Evolutionary conservation across 2,113 vertebrate species (phyloP).

Genomic region (Odocoileus virginianus): DNA sequence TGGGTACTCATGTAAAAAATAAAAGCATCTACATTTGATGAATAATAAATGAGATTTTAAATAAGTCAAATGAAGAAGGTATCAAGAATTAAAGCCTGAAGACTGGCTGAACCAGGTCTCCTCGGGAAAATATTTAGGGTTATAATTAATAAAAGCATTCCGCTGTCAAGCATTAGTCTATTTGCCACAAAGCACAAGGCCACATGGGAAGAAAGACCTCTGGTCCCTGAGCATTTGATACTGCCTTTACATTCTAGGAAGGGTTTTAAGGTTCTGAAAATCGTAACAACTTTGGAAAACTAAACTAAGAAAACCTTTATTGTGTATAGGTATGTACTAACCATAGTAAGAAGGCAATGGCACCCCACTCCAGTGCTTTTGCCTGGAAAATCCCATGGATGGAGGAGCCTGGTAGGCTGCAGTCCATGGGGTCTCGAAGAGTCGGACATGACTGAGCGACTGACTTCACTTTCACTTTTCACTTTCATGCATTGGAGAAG

Average conservation of each 20-base stretch:
- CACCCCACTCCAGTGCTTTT: no score
- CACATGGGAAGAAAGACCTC: not conserved
- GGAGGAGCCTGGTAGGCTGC: no score
- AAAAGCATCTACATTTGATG: not conserved
- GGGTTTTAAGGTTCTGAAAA: not conserved
- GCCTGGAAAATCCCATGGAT: no score
- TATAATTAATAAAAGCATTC: not conserved
- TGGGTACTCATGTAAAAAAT: not conserved
- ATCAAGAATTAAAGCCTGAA: not conserved
- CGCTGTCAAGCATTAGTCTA: not conserved
- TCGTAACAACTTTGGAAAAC: not conserved
- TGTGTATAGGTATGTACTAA: not conserved
- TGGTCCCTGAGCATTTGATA: not conserved
- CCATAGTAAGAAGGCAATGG: not conserved
- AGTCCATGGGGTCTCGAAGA: no score
- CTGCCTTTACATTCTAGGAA: not conserved
- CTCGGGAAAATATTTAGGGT: not conserved
- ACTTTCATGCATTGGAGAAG: no score
- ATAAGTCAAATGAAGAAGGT: not conserved
- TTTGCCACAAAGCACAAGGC: not conserved
- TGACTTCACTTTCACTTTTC: no score
- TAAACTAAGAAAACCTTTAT: not conserved
- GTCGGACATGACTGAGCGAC: no score
- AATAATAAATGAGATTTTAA: conserved; percentile 12
- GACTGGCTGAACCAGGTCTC: not conserved